Evolutionary conservation across 2,113 vertebrate genomes (phyloP).

Genomic region (Onychorhynchus coronatus): DNA sequence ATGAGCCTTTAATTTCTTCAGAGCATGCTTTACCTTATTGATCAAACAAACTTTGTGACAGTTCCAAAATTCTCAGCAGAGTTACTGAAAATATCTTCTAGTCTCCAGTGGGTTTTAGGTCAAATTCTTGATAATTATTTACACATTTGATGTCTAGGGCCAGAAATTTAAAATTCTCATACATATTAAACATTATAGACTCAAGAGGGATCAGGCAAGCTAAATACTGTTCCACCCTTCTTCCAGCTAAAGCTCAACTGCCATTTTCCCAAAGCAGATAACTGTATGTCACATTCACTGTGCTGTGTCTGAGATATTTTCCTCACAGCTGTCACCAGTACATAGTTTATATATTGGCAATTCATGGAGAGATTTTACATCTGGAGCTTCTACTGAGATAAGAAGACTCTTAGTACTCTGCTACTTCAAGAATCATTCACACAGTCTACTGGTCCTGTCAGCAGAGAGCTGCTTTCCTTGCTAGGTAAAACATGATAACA

Average conservation of each 20-base stretch:
- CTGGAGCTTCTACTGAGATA: background rate
- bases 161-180: background rate
- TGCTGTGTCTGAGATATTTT: background rate
- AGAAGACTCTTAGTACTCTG: background rate
- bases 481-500: background rate
- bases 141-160: background rate
- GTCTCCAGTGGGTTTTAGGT: background rate
- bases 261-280: background rate
- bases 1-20: background rate
- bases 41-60: background rate
- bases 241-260: background rate
- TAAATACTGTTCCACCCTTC: background rate
- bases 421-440: background rate
- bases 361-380: background rate
- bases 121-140: background rate
- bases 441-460: background rate
- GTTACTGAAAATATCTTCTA: background rate
- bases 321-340: background rate
- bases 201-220: background rate
- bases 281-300: background rate
- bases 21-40: background rate
- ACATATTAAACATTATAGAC: background rate
- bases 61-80: background rate
- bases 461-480: background rate
- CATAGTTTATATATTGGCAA: background rate